Base-by-base conservation (phyloP, 2,888 invertebrate genomes). In the Flabesymbios commensalis region DNA sequence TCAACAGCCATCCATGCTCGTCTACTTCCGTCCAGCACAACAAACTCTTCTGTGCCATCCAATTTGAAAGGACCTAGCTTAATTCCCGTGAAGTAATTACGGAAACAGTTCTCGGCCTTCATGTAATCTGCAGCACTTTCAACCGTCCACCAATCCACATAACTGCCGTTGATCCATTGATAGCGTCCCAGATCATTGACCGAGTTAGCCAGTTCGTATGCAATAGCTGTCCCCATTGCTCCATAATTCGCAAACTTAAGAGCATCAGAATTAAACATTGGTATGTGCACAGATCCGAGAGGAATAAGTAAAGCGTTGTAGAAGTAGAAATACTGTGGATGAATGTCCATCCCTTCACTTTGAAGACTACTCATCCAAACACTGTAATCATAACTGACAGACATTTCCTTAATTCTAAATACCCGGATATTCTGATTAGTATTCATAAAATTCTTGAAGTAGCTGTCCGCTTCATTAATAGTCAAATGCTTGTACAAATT, bases 391-490 rank as follows among this genome's bases (percentile, higher is more conserved):
- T 49, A 29, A 17, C 45, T 51, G n/a, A 36, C 45, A 7, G 26
- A 5, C 26, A 61, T 47, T 33, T 52, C 54, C 28, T 31, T 32
- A 41, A 72, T 78, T 72, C 76, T 75, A 36, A 74, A 69, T 3
- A 64, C 59, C 53, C 83, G 79, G 36, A 82, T 73, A 71, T 86
- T 87, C 1, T 70, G 70, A 42, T 85, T 81, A 0, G 85, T 83
- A 69, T 83, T 83, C 45, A 83, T 78, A 3, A 86, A 76, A 72
- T 86, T 87, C 58, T 81, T 79, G 71, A 87, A 87, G 65, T 87
- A 84, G 72, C 86, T 85, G 24, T 82, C 55, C 28, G 51, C 77
- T 67, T 83, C 84, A 69, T 86, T 82, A 42, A 87, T 81, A 28
- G 76, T 80, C 51, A 87, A 70, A n/a, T n/a, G n/a, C n/a, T n/a